These are phyloP conservation scores for Hetaerina titia DNA, from an alignment of 2,888 invertebrate species.

Conservation along the genomic window DNA sequence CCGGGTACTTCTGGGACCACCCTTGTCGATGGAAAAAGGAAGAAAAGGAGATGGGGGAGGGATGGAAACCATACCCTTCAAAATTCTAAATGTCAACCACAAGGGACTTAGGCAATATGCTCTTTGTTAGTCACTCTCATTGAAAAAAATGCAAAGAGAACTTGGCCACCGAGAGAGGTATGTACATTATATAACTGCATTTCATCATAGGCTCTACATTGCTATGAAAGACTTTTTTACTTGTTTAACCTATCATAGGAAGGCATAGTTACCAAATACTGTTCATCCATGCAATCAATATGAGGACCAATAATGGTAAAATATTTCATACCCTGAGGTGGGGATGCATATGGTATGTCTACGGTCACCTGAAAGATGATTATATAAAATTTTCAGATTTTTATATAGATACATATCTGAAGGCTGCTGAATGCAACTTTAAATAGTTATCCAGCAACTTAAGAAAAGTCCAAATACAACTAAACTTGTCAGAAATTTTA, in stretches of 20 bases:
- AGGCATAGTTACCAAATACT: slow-evolving; percentile 83
- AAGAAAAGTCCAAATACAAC: not conserved
- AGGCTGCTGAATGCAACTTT: not conserved
- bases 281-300: slow-evolving; percentile 89
- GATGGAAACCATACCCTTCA: no score
- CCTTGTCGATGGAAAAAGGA: no score
- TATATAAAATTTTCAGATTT: not conserved
- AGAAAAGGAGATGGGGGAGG: no score
- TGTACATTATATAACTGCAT: no score
- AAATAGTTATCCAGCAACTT: not conserved
- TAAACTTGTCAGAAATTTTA: not conserved
- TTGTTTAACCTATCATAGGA: not conserved
- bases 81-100: no score
- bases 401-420: not conserved
- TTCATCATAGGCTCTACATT: no score
- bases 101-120: no score
- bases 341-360: slow-evolving; percentile 88
- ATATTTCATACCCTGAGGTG: slow-evolving; percentile 89
- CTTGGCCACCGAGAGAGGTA: no score
- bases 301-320: slow-evolving; percentile 89
- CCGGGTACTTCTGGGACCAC: no score
- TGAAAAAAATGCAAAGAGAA: no score
- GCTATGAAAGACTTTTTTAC: no score
- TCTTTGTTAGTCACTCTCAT: no score
- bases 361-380: slow-evolving; percentile 79